Percentiles rank a stretch among this genome's conserved stretches.
Evolutionary conservation across 2,113 vertebrate species (phyloP).

Genomic region (Anseranas semipalmata): DNA sequence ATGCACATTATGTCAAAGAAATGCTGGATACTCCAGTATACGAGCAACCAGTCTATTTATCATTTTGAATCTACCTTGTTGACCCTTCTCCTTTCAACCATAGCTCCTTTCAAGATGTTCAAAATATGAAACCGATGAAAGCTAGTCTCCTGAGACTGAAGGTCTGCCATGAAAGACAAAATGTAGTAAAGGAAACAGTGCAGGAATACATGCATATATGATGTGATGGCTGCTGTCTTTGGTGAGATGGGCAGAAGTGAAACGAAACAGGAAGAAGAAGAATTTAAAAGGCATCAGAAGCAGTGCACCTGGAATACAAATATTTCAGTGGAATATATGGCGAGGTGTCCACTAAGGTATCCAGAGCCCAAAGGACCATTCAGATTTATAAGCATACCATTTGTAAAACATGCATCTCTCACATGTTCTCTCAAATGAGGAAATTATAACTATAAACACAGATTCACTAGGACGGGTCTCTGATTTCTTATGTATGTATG

Average conservation of each 20-base stretch:
- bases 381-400: not conserved
- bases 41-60: not conserved
- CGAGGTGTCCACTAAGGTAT: not conserved
- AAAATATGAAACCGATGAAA: not conserved
- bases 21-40: not conserved
- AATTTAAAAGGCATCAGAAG: not conserved
- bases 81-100: not conserved
- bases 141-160: not conserved
- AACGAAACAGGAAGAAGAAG: not conserved
- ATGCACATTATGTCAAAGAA: not conserved
- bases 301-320: not conserved
- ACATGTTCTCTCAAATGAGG: not conserved
- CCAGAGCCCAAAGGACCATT: not conserved
- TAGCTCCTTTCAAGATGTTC: not conserved
- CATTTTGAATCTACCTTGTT: not conserved
- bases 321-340: not conserved
- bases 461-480: not conserved
- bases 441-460: not conserved
- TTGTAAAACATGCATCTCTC: not conserved
- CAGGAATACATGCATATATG: not conserved
- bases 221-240: not conserved
- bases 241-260: not conserved
- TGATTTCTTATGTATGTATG: not conserved
- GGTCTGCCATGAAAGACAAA: not conserved
- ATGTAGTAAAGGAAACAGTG: not conserved